A percentile compares a stretch with the other conserved stretches of the same genome.
phyloP scores from a whole-genome alignment of 2,888 invertebrate species.

The Venusia cambrica region DNA sequence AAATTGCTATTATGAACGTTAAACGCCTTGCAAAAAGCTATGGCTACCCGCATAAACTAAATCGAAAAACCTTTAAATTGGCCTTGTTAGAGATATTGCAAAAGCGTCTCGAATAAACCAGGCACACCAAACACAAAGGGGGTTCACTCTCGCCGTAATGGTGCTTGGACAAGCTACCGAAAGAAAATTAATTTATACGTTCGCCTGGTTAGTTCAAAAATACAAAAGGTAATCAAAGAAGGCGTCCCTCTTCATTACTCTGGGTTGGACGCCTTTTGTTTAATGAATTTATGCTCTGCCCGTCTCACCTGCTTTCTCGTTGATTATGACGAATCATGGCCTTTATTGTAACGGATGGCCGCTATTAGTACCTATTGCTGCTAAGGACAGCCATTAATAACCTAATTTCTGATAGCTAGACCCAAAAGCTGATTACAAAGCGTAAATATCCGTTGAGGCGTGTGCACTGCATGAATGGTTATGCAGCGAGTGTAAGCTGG shows the following conservation, averaged over 20 bases:
- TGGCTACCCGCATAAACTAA: no score
- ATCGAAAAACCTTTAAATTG: slow-evolving; percentile 34
- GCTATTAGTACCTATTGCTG: no score
- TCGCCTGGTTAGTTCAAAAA: slow-evolving; percentile 66
- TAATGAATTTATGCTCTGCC: slow-evolving; percentile 61
- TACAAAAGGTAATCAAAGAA: slow-evolving; percentile 74
- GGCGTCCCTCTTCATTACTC: slow-evolving; percentile 73
- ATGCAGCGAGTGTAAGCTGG: no score
- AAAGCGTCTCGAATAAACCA: slow-evolving; percentile 34
- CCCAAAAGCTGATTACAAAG: no score
- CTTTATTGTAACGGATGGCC: slow-evolving; percentile 12
- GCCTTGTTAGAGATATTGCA: slow-evolving; percentile 39
- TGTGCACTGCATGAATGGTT: no score
- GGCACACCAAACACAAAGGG: slow-evolving; percentile 45
- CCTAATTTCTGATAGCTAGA: background rate
- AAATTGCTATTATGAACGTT: no score
- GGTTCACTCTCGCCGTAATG: slow-evolving; percentile 55
- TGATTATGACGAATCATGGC: slow-evolving; percentile 16
- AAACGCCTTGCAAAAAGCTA: no score
- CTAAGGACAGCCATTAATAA: slow-evolving; percentile 1
- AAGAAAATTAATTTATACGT: slow-evolving; percentile 70
- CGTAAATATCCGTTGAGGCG: no score
- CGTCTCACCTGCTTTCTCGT: slow-evolving; percentile 18
- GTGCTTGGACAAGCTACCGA: slow-evolving; percentile 52
- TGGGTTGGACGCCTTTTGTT: slow-evolving; percentile 57